These are phyloP conservation scores for Spongilla lacustris DNA, from an alignment of 37 sponge, comb jelly and placozoan species.

Conservation along the genomic window DNA sequence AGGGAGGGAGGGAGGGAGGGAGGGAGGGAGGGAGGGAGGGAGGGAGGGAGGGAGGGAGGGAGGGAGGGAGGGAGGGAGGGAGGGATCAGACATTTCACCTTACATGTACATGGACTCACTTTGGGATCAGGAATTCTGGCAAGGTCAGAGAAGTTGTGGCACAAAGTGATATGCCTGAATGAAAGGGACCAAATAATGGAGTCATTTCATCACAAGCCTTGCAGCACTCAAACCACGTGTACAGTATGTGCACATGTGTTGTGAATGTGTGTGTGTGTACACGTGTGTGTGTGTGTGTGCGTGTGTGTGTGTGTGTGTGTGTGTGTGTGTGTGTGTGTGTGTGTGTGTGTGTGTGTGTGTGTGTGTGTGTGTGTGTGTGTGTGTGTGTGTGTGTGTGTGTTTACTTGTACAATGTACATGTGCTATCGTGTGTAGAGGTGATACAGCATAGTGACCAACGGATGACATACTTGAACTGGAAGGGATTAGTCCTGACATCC, in stretches of 20 bases:
- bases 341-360: background rate
- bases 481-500: constrained; percentile 87
- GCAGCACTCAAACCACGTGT: no score
- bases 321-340: constrained; percentile 6
- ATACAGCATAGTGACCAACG: background rate
- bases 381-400: constrained; percentile 19
- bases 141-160: constrained; percentile 87
- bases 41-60: background rate
- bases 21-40: no score
- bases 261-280: background rate
- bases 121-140: constrained; percentile 84
- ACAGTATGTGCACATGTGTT: background rate
- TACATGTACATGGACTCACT: constrained; percentile 26
- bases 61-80: background rate
- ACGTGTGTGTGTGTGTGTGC: background rate
- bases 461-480: constrained; percentile 90
- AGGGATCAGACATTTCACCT: background rate
- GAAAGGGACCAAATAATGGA: background rate
- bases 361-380: constrained; percentile 2
- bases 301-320: background rate
- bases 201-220: no score
- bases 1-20: background rate
- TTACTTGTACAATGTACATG: background rate
- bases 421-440: no score
- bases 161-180: constrained; percentile 80